Percentiles rank a stretch among this genome's conserved stretches.
Conservation (phyloP, 2,113 vertebrate genomes). For the western clawed frog (Xenopus tropicalis) region UCB_Xtro_10.0 CM004445.2:129852501-129853000, state of each 20-base stretch:
- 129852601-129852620: background rate
- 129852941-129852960: slow-evolving; percentile 30
- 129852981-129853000: background rate
- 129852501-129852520: background rate
- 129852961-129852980: background rate
- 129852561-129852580: background rate
- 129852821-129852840: slow-evolving; percentile 32
- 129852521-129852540: background rate
- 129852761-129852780: slow-evolving; percentile 8
- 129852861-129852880: slow-evolving; percentile 18
- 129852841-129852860: slow-evolving; percentile 29
- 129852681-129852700: slow-evolving; percentile 20
- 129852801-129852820: slow-evolving; percentile 17
- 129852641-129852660: background rate
- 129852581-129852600: background rate
- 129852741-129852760: slow-evolving; percentile 17
- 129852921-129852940: background rate
- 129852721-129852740: slow-evolving; percentile 32
- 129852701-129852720: slow-evolving; percentile 32
- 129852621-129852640: background rate
- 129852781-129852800: background rate
- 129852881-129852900: background rate
- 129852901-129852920: background rate
- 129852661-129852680: background rate
- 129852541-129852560: slow-evolving; percentile 7